These are phyloP conservation scores for Craniophora ligustri DNA, from an alignment of 2,888 invertebrate genomes.

Conservation along the genomic window DNA sequence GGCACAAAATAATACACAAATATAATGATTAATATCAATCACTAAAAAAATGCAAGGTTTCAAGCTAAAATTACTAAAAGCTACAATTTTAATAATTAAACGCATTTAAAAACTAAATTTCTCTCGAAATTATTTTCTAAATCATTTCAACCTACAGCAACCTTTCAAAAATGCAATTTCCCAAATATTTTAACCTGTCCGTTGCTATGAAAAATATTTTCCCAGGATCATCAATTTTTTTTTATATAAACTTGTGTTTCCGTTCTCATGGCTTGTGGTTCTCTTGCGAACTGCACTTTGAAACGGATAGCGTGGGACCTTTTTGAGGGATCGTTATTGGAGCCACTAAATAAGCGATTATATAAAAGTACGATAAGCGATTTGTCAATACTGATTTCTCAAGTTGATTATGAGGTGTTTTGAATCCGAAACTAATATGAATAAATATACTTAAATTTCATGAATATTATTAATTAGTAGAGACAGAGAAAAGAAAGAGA, in stretches of 20 bases:
- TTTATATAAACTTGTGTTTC: slow-evolving; percentile 23
- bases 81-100: too few relatives aligned
- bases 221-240: slow-evolving; percentile 27
- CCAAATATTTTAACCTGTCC: slow-evolving; percentile 13
- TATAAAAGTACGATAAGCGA: background rate
- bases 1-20: too few relatives aligned
- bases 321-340: slow-evolving; percentile 27
- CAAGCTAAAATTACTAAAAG: too few relatives aligned
- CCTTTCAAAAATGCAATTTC: background rate
- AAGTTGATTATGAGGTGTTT: too few relatives aligned
- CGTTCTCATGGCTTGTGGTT: slow-evolving; percentile 51
- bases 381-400: background rate
- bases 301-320: slow-evolving; percentile 52
- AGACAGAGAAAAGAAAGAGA: too few relatives aligned
- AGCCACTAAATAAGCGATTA: slow-evolving; percentile 32
- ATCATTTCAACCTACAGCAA: background rate
- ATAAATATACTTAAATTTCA: too few relatives aligned
- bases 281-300: slow-evolving; percentile 53
- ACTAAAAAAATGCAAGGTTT: too few relatives aligned
- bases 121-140: too few relatives aligned
- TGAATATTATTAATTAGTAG: too few relatives aligned
- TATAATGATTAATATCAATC: too few relatives aligned
- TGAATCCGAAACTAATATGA: too few relatives aligned
- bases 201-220: slow-evolving; percentile 29
- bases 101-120: too few relatives aligned